Percentiles rank a stretch among this genome's conserved stretches.
Evolutionary conservation across 2,797 vertebrate genomes (phyloP).

Genomic region (Enteromius mattozi): DNA sequence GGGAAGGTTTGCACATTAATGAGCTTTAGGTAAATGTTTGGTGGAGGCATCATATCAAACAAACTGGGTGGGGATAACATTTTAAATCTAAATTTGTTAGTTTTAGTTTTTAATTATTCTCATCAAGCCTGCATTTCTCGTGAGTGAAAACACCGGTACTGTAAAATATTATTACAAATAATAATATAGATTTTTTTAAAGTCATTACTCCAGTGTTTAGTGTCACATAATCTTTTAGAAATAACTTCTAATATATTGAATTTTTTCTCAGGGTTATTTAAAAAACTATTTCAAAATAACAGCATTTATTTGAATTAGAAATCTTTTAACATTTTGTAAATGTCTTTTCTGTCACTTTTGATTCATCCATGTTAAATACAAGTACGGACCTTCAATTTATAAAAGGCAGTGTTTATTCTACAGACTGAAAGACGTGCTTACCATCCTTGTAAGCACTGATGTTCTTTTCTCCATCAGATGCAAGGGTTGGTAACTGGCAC

Average conservation of each 20-base stretch:
- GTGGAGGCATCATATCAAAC: slow-evolving; percentile 15
- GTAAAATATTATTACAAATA: background rate
- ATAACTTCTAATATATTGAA: background rate
- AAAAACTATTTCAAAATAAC: background rate
- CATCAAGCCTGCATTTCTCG: background rate
- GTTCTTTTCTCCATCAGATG: slow-evolving; percentile 79
- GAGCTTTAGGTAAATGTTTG: slow-evolving; percentile 1
- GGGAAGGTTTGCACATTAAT: slow-evolving; percentile 51
- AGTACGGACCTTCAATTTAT: background rate
- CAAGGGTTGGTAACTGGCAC: slow-evolving; percentile 81
- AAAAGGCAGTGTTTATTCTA: background rate
- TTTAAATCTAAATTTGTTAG: background rate
- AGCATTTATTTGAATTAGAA: background rate
- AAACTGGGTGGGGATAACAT: background rate
- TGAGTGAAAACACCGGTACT: background rate
- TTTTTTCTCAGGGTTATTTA: background rate
- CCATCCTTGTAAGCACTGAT: slow-evolving; percentile 81
- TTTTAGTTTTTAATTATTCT: background rate
- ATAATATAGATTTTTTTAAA: background rate
- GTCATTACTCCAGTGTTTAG: background rate
- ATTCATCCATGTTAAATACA: background rate
- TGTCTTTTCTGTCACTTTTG: background rate
- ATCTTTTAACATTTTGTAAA: background rate
- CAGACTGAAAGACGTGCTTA: slow-evolving; percentile 65
- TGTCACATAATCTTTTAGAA: background rate